These are phyloP conservation scores for Dicranocentrus wangi DNA, from an alignment of 2,888 invertebrate species.

Conservation along the genomic window DNA sequence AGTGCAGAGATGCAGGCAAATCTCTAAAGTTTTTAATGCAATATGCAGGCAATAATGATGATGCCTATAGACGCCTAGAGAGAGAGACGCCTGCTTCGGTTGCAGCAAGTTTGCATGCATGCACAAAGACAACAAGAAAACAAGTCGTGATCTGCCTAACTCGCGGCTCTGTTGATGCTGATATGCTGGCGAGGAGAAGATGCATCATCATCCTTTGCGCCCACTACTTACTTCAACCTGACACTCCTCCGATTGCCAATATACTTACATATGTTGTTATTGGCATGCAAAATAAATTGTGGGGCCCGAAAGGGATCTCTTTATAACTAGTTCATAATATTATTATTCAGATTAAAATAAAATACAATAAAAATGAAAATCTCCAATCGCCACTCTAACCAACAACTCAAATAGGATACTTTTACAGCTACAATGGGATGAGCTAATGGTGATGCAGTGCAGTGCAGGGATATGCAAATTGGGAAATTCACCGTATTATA, in stretches of 20 bases:
- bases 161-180: neutral
- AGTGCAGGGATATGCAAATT: too few species aligned
- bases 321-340: constrained; percentile 33
- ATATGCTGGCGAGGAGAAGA: neutral
- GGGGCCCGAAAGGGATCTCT: neutral
- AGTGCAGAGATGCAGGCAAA: constrained; percentile 33
- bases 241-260: neutral
- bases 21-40: constrained; percentile 35
- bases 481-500: too few species aligned
- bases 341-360: neutral
- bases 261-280: constrained; percentile 6
- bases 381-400: neutral
- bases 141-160: neutral
- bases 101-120: constrained; percentile 10
- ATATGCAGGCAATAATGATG: constrained; percentile 37
- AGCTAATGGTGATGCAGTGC: too few species aligned
- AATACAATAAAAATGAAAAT: too few species aligned
- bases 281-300: constrained; percentile 14
- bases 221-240: neutral
- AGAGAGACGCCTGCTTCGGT: too few species aligned
- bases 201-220: constrained; percentile 24
- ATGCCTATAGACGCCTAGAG: too few species aligned
- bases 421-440: too few species aligned
- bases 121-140: constrained; percentile 3
- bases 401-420: neutral